Base-by-base conservation (phyloP, 2,113 vertebrate genomes). In the Paralichthys olivaceus region DNA sequence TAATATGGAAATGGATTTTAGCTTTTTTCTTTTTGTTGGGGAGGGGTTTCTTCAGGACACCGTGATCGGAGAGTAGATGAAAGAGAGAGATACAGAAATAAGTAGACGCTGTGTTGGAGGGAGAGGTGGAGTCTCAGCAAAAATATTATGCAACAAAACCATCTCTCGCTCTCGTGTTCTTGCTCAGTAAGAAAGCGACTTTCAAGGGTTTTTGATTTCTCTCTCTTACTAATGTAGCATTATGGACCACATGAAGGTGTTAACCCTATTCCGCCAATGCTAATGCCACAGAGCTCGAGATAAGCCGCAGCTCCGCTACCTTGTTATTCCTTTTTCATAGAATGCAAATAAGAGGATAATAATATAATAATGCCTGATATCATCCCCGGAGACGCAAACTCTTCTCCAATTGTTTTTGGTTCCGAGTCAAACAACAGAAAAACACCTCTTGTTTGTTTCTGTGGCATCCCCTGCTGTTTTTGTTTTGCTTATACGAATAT, bases 1-100 rank as follows among this genome's bases (percentile, higher is more conserved):
- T 92, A 93, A 92, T 93, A 93, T 90, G 79, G 81, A 94, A 95
- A 94, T 94, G 88, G 89, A 69, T 93, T 92, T 85, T 8, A 9
- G 55, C 45, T 43, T 87, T 77, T 61, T 63, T 59, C 85, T 74
- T 67, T 75, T 55, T 53, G 22, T 4, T 11, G 3, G 53, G 22
- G 53, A 68, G 43, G 75, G 80, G 80, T 89, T 90, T 88, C 83
- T 90, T 81, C 58, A 85, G 90, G 81, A 81, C 83, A 79, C 37
- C 2, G 9, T 67, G 72, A 59, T 60, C 32, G 77, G 68, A 28
- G 62, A 84, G 68, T 9, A 63, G 69, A 71, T 63, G 49, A 86
- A 73, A 76, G 23, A 72, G 23, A 72, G 29, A 83, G 23, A 75
- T 63, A 69, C 29, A 37, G 49, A 68, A n/a, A 63, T 34, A 75